A percentile compares a stretch with the other conserved stretches of the same genome.
Evolutionary conservation across 2,797 vertebrate genomes (phyloP).

Genomic region (Uromys caudimaculatus): DNA sequence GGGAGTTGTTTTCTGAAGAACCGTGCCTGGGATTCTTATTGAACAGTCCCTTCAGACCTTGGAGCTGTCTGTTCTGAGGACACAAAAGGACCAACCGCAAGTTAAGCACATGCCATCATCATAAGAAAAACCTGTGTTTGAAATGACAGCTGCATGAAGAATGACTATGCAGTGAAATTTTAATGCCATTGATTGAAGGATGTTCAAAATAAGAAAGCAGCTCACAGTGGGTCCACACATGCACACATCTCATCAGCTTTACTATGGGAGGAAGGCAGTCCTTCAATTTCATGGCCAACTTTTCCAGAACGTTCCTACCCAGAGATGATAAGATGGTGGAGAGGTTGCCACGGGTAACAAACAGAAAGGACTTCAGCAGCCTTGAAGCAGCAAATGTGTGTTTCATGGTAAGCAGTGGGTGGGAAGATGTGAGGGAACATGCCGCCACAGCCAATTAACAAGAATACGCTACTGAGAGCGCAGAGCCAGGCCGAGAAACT

Average conservation of each 20-base stretch:
- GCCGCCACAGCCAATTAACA: slow-evolving; percentile 69
- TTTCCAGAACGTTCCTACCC: slow-evolving; percentile 71
- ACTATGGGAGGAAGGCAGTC: slow-evolving; percentile 78
- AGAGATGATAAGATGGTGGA: slow-evolving; percentile 67
- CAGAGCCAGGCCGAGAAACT: slow-evolving; percentile 90
- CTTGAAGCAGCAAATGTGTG: slow-evolving; percentile 78
- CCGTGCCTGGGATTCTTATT: slow-evolving; percentile 91
- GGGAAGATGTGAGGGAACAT: slow-evolving; percentile 82
- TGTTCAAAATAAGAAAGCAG: slow-evolving; percentile 68
- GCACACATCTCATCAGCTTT: slow-evolving; percentile 76
- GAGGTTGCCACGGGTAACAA: slow-evolving; percentile 59
- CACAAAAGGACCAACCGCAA: slow-evolving; percentile 67
- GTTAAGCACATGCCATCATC: neutral
- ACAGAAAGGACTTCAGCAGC: slow-evolving; percentile 69
- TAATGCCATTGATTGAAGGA: slow-evolving; percentile 75
- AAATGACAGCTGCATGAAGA: slow-evolving; percentile 48
- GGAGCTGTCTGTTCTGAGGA: slow-evolving; percentile 93
- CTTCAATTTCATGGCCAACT: slow-evolving; percentile 63
- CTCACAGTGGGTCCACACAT: slow-evolving; percentile 65
- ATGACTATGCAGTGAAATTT: slow-evolving; percentile 68
- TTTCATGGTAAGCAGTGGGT: slow-evolving; percentile 79
- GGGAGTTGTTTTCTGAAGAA: slow-evolving; percentile 88
- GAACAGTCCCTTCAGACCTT: slow-evolving; percentile 96
- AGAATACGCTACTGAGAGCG: slow-evolving; percentile 72
- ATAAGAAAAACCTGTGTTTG: rapidly evolving